phyloP scores from a whole-genome alignment of 2,888 invertebrate genomes.

The Monoplex corrugatus region DNA sequence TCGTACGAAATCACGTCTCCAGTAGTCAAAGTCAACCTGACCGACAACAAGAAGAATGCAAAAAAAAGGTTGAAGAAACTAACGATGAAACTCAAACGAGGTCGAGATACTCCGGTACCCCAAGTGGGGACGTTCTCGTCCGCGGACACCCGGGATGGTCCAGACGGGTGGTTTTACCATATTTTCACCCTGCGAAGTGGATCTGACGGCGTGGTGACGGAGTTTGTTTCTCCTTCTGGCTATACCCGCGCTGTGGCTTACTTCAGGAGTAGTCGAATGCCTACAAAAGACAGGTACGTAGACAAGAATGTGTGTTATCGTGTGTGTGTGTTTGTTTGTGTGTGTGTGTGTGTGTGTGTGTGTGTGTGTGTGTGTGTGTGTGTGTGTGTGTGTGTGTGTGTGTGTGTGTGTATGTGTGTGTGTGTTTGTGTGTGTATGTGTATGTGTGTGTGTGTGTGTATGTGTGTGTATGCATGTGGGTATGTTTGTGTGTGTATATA shows the following conservation, averaged over 20 bases:
- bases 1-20: slow-evolving; percentile 52
- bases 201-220: slow-evolving; percentile 43
- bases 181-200: slow-evolving; percentile 58
- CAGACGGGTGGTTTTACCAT: slow-evolving; percentile 57
- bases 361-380: background rate
- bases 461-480: background rate
- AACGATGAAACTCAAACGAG: slow-evolving; percentile 19
- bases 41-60: slow-evolving; percentile 28
- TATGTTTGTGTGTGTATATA: background rate
- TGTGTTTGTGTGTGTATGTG: background rate
- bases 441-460: slow-evolving; percentile 22
- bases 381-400: slow-evolving; percentile 30
- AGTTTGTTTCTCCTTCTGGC: slow-evolving; percentile 21
- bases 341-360: slow-evolving; percentile 24
- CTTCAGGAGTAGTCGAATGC: slow-evolving; percentile 35
- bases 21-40: slow-evolving; percentile 48
- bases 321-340: background rate
- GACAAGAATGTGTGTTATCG: too few relatives aligned
- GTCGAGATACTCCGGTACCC: background rate
- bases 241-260: slow-evolving; percentile 38
- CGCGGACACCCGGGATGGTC: slow-evolving; percentile 49
- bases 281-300: slow-evolving; percentile 32
- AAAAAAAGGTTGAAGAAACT: background rate
- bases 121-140: slow-evolving; percentile 30
- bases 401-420: slow-evolving; percentile 21